Percentiles rank a stretch among this genome's conserved stretches.
Conservation (phyloP, 2,797 vertebrate genomes). For the Novumbra hubbsi region DNA sequence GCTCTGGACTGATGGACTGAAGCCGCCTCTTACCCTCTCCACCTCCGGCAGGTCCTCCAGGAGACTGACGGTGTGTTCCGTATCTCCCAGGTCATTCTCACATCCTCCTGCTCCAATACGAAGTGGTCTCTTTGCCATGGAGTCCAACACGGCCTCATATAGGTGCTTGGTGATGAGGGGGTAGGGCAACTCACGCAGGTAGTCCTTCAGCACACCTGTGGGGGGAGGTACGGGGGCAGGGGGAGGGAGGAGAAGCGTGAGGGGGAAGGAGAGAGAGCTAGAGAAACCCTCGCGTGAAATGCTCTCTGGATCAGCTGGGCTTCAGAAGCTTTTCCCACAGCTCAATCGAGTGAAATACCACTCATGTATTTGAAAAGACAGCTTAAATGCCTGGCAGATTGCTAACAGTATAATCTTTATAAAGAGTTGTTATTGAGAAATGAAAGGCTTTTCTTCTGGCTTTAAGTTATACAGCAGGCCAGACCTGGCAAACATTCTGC, state of each 20-base stretch:
- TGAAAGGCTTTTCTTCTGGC: constrained; percentile 22
- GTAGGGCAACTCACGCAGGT: constrained; percentile 92
- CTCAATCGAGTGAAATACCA: neutral
- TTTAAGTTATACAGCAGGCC: constrained; percentile 5
- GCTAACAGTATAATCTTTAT: constrained; percentile 3
- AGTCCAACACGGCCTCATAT: constrained; percentile 88
- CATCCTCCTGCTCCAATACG: constrained; percentile 82
- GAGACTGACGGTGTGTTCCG: constrained; percentile 80
- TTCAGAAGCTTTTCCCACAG: neutral
- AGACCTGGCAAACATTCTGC: constrained; percentile 24
- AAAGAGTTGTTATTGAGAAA: constrained; percentile 13
- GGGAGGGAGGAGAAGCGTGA: neutral
- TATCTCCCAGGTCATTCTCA: constrained; percentile 85
- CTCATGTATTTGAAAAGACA: neutral
- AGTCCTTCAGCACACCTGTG: constrained; percentile 95
- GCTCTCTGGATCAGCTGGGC: neutral
- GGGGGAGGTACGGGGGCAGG: neutral
- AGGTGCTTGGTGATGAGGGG: constrained; percentile 92
- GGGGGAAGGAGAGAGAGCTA: neutral
- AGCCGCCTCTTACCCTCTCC: constrained; percentile 81
- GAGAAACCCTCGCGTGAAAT: constrained; percentile 7
- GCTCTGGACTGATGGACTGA: too few species aligned
- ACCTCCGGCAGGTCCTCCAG: constrained; percentile 88
- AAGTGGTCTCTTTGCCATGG: constrained; percentile 87
- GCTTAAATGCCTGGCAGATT: constrained; percentile 36